Evolutionary conservation across 2,888 invertebrate species (phyloP), one percentile per base, ranked within the genome.

Genomic region (Latheticus oryzae): DNA sequence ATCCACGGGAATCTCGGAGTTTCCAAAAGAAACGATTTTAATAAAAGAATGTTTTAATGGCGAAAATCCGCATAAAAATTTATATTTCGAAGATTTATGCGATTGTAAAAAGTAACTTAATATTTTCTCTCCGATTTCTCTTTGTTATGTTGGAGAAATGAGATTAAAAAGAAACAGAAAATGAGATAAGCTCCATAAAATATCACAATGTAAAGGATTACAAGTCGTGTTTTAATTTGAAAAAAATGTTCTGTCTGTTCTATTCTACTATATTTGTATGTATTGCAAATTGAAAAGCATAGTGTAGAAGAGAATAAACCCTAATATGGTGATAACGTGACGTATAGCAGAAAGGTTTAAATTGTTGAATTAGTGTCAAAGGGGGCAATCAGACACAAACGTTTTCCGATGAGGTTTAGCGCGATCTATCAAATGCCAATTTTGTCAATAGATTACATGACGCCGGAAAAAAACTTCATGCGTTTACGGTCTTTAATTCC

Each of bases 101-200:
- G 33, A 48, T 54, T 54, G 54, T 42, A 53, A 58, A 51, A 58
- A 58, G 38, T 48, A 53, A 58, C 53, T 58, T 52, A 45, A 58
- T 58, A 58, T 53, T 58, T 48, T 42, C 58, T 40, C 43, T 54
- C 53, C 53, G 53, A 58, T 58, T 57, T 54, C 54, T 37, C 47
- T 11, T 9, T 51, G 51, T 43, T 45, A 51, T 24, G 53, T 54
- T 42, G 21, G 11, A 23, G 45, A 42, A n/a, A 54, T 11, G 40
- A 54, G 58, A 58, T 58, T 53, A 58, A 54, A 58, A 58, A 30
- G 51, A 58, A 53, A 53, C 42, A 53, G 54, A 30, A 48, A 42
- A 53, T 48, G 53, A 58, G 58, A 58, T 58, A 58, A 58, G 58
- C 58, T 26, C 48, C 47, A 48, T 58, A 54, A 48, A 58, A 58